Evolutionary conservation across 2,113 vertebrate genomes (phyloP).

Genomic region (Sporophila hypoxantha): DNA sequence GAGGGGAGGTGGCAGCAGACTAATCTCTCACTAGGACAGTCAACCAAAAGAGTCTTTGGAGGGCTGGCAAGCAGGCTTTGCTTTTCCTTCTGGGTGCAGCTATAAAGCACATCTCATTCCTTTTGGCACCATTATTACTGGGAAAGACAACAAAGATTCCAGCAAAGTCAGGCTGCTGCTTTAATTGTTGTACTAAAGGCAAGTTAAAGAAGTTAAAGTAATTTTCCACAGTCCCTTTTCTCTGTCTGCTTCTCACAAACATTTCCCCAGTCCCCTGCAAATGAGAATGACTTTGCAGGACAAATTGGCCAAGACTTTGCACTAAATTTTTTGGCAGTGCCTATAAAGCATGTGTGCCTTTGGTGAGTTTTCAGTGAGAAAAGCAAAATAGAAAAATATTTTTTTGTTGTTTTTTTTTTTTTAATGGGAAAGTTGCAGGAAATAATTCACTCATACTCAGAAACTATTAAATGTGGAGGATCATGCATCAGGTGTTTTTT

Average conservation of each 20-base stretch:
- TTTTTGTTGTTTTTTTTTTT: background rate
- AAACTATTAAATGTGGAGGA: background rate
- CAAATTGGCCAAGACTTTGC: background rate
- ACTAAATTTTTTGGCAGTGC: background rate
- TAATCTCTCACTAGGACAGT: background rate
- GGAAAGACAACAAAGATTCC: background rate
- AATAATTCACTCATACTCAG: background rate
- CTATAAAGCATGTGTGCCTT: background rate
- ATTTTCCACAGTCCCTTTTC: background rate
- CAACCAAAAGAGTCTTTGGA: background rate
- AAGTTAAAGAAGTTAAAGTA: background rate
- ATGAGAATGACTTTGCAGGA: background rate
- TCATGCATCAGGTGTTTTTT: background rate
- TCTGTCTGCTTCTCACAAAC: background rate
- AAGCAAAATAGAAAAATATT: background rate
- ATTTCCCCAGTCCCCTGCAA: background rate
- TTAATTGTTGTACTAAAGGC: background rate
- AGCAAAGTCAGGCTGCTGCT: background rate
- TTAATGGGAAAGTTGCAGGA: background rate
- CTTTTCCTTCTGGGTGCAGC: background rate
- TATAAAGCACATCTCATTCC: background rate
- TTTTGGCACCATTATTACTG: background rate
- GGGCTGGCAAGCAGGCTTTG: background rate
- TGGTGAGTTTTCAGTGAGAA: background rate
- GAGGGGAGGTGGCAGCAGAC: background rate